A percentile compares a stretch with the other conserved stretches of the same genome.
Conservation (phyloP, 2,888 invertebrate genomes). For the Synanthedon andrenaeformis region DNA sequence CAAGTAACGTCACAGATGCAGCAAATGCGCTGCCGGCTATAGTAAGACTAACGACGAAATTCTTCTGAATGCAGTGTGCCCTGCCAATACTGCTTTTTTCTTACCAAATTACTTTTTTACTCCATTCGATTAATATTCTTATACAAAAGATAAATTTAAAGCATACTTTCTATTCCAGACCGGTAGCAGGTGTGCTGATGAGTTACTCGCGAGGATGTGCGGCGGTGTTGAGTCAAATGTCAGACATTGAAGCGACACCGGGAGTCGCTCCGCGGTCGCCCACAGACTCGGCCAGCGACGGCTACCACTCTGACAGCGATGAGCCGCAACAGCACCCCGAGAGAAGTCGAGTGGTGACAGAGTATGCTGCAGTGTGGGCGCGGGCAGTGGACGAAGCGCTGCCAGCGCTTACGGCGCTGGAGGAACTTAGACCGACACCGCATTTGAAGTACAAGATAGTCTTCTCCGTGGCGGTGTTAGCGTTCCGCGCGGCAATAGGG, state of each 20-base stretch:
- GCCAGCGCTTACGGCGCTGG: constrained; percentile 85
- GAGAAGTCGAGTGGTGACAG: constrained; percentile 77
- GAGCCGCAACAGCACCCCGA: constrained; percentile 51
- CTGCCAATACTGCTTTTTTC: no score
- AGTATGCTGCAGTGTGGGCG: constrained; percentile 87
- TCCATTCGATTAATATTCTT: neutral
- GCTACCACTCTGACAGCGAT: constrained; percentile 87
- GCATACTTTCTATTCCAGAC: constrained; percentile 41
- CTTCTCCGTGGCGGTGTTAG: constrained; percentile 90
- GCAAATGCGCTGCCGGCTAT: no score
- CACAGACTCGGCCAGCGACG: constrained; percentile 74
- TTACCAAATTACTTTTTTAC: neutral
- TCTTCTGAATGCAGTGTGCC: no score
- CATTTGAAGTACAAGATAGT: constrained; percentile 95
- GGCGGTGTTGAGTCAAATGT: constrained; percentile 82
- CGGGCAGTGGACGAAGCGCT: constrained; percentile 87
- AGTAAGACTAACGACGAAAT: no score
- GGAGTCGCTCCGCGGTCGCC: constrained; percentile 62
- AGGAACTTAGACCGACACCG: constrained; percentile 84
- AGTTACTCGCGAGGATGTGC: constrained; percentile 81
- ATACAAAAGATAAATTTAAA: neutral
- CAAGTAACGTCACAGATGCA: no score
- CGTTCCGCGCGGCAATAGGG: constrained; percentile 63
- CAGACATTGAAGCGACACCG: constrained; percentile 52
- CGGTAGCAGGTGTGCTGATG: constrained; percentile 79